phyloP scores from a whole-genome alignment of 64 coral and sea anemone genomes.

The Actinia equina region DNA sequence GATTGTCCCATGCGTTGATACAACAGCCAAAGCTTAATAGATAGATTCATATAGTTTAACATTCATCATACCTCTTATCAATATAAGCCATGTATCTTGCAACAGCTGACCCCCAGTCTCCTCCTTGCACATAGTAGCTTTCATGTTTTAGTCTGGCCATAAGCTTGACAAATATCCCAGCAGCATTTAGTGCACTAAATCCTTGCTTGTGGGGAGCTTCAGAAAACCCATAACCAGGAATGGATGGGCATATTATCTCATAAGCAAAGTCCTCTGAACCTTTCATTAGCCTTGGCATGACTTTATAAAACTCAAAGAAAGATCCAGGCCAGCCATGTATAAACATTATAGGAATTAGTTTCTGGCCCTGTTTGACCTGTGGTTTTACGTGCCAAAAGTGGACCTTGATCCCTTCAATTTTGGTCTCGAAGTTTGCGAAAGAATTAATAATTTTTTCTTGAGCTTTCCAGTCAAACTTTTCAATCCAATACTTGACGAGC shows the following conservation, averaged over 20 bases:
- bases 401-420: slow-evolving; percentile 69
- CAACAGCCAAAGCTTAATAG: too few relatives aligned
- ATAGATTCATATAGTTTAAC: neutral
- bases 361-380: slow-evolving; percentile 38
- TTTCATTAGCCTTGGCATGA: slow-evolving; percentile 56
- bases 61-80: slow-evolving; percentile 52
- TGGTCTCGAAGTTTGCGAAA: slow-evolving; percentile 60
- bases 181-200: slow-evolving; percentile 34
- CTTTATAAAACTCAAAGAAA: slow-evolving; percentile 91
- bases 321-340: slow-evolving; percentile 99
- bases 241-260: slow-evolving; percentile 87
- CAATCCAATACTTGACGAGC: slow-evolving; percentile 78
- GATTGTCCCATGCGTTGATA: too few relatives aligned
- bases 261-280: slow-evolving; percentile 53
- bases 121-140: slow-evolving; percentile 86
- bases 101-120: slow-evolving; percentile 80
- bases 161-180: slow-evolving; percentile 73
- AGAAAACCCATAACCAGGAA: slow-evolving; percentile 88
- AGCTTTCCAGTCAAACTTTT: slow-evolving; percentile 72
- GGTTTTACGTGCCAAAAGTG: slow-evolving; percentile 87
- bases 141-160: slow-evolving; percentile 70
- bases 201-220: slow-evolving; percentile 84
- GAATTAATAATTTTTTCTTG: slow-evolving; percentile 78
- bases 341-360: slow-evolving; percentile 73
- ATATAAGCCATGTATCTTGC: slow-evolving; percentile 61